Conservation (phyloP, 2,113 vertebrate species). For the Mobula birostris region DNA sequence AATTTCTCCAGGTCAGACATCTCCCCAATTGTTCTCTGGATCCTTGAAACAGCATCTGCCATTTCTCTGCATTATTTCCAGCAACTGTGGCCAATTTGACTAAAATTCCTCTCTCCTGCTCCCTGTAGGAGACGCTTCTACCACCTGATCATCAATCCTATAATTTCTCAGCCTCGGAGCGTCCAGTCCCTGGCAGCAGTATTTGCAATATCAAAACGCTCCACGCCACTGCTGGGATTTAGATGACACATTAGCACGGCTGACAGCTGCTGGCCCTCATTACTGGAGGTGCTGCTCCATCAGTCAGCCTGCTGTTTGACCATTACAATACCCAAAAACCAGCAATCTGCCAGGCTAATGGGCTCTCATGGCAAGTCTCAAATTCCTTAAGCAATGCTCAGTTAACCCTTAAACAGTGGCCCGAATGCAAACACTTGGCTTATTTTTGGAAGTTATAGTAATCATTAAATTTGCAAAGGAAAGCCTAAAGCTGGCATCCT, state of each 20-base stretch:
- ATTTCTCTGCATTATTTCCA: not conserved
- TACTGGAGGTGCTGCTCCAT: not conserved
- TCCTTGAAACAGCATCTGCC: not conserved
- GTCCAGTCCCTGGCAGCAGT: not conserved
- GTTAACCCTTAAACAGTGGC: not conserved
- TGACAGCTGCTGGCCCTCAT: not conserved
- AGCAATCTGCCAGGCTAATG: not conserved
- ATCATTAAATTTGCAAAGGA: constrained; percentile 6
- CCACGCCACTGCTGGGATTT: not conserved
- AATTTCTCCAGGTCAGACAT: not conserved
- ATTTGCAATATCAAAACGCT: not conserved
- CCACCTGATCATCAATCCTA: not conserved
- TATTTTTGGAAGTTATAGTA: not conserved
- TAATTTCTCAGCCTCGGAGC: not conserved
- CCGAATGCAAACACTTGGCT: not conserved
- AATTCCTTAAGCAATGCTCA: constrained; percentile 21
- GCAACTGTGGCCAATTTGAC: not conserved
- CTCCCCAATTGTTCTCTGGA: not conserved
- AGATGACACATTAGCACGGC: not conserved
- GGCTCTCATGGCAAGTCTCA: not conserved
- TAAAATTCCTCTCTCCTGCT: not conserved
- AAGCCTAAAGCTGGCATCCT: not conserved
- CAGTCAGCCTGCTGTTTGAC: constrained; percentile 3
- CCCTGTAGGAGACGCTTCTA: not conserved
- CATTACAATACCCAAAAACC: not conserved